Percentiles rank a stretch among this genome's conserved stretches.
Evolutionary conservation across 2,888 invertebrate genomes (phyloP).

Genomic region (Frankliniella intonsa): DNA sequence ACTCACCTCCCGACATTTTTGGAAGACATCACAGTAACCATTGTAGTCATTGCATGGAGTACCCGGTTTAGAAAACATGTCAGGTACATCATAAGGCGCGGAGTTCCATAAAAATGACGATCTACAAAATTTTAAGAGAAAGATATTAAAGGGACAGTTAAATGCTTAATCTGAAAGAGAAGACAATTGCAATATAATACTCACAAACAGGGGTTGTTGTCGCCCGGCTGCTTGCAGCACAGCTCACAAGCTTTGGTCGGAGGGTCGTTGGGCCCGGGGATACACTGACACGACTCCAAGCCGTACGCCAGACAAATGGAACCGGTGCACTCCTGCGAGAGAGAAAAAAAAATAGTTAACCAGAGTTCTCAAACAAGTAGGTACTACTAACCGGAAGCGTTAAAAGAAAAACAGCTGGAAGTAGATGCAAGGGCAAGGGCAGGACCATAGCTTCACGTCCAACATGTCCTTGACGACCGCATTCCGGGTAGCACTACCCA

Average conservation of each 20-base stretch:
- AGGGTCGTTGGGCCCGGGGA: constrained; percentile 70
- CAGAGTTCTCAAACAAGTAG: too few relatives aligned
- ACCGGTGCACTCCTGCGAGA: constrained; percentile 81
- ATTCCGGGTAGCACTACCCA: too few relatives aligned
- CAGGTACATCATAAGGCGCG: constrained; percentile 83
- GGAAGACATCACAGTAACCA: constrained; percentile 71
- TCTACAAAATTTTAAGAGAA: constrained; percentile 43
- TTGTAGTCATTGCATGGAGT: constrained; percentile 92
- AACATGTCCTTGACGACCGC: too few relatives aligned
- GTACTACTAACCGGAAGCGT: too few relatives aligned
- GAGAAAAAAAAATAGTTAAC: neutral
- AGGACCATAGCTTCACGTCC: too few relatives aligned
- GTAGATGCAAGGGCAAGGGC: too few relatives aligned
- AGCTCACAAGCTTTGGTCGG: constrained; percentile 86
- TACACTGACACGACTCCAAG: constrained; percentile 92
- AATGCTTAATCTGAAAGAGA: neutral
- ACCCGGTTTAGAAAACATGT: constrained; percentile 89
- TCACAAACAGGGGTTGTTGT: constrained; percentile 70
- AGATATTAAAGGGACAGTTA: constrained; percentile 3
- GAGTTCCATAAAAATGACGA: constrained; percentile 90
- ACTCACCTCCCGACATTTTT: constrained; percentile 70
- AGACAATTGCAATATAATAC: constrained; percentile 39
- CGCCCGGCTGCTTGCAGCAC: constrained; percentile 83
- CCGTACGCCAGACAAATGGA: constrained; percentile 97
- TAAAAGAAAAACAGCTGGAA: too few relatives aligned